These are phyloP conservation scores for Marasmarcha lunaedactyla DNA, from an alignment of 2,888 invertebrate species.

Conservation along the genomic window DNA sequence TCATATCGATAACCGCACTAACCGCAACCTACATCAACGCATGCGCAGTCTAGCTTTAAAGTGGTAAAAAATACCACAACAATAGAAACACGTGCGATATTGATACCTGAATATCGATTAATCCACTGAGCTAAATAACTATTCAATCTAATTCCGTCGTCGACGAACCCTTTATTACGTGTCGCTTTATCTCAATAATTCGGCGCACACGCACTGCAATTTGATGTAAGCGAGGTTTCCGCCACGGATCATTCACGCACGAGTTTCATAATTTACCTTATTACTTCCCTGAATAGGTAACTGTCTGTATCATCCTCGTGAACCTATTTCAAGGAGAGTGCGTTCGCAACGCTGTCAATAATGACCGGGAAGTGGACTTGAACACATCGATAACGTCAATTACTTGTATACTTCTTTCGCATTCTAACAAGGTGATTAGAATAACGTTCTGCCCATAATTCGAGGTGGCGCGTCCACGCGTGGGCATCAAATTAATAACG, in stretches of 20 bases:
- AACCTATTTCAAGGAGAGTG: too few relatives aligned
- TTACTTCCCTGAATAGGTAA: not conserved
- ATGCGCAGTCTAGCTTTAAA: conserved; percentile 19
- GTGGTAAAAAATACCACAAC: conserved; percentile 41
- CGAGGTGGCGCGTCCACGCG: conserved; percentile 29
- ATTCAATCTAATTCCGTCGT: too few relatives aligned
- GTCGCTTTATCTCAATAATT: too few relatives aligned
- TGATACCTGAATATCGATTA: not conserved
- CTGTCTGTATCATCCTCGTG: too few relatives aligned
- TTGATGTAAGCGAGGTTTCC: not conserved
- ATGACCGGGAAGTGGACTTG: too few relatives aligned
- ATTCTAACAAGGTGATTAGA: conserved; percentile 4
- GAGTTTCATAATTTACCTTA: not conserved
- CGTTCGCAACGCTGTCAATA: too few relatives aligned
- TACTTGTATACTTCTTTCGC: too few relatives aligned
- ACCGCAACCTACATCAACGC: conserved; percentile 49
- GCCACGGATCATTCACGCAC: not conserved
- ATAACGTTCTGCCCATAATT: conserved; percentile 27
- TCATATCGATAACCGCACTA: conserved; percentile 9
- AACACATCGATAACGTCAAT: too few relatives aligned
- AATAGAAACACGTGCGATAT: conserved; percentile 44
- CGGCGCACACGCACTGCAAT: too few relatives aligned
- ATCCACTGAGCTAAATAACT: too few relatives aligned
- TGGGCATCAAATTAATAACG: conserved; percentile 38
- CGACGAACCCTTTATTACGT: too few relatives aligned